These are phyloP conservation scores for Alces alces DNA, from an alignment of 2,113 vertebrate species.

Conservation along the genomic window DNA sequence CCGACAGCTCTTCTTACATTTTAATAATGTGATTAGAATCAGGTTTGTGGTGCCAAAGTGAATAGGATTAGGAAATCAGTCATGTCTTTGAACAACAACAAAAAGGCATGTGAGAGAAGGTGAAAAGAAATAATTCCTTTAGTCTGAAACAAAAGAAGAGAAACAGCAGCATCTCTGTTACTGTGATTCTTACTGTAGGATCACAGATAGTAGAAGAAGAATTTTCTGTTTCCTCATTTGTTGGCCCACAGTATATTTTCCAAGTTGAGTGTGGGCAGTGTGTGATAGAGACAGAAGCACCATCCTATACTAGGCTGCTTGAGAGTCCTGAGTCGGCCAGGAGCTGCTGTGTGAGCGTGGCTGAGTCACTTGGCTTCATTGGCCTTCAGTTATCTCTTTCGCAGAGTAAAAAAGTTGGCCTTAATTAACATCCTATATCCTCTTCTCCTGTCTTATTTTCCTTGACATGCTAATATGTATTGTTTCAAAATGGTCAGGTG, in stretches of 20 bases:
- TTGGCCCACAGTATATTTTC: not conserved
- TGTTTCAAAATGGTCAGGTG: not conserved
- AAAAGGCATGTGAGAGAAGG: not conserved
- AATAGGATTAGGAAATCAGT: not conserved
- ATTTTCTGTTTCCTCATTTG: not conserved
- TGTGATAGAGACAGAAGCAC: rapidly evolving
- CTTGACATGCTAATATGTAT: not conserved
- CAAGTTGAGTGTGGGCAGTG: not conserved
- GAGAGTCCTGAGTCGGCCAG: not conserved
- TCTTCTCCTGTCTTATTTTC: not conserved
- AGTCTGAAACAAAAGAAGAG: not conserved
- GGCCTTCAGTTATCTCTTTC: not conserved
- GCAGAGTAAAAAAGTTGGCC: not conserved
- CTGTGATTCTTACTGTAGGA: not conserved
- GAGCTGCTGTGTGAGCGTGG: not conserved
- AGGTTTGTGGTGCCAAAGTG: not conserved
- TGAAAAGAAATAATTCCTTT: not conserved
- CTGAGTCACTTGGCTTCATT: not conserved
- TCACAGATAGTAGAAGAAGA: not conserved
- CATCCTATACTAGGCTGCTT: rapidly evolving
- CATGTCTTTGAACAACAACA: not conserved
- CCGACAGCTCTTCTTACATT: not conserved
- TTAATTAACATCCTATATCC: not conserved
- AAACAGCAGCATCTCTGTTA: not conserved
- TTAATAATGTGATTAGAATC: not conserved